Percentiles rank a stretch among this genome's conserved stretches.
phyloP scores from a whole-genome alignment of 2,113 vertebrate species.

The Barbus barbus region DNA sequence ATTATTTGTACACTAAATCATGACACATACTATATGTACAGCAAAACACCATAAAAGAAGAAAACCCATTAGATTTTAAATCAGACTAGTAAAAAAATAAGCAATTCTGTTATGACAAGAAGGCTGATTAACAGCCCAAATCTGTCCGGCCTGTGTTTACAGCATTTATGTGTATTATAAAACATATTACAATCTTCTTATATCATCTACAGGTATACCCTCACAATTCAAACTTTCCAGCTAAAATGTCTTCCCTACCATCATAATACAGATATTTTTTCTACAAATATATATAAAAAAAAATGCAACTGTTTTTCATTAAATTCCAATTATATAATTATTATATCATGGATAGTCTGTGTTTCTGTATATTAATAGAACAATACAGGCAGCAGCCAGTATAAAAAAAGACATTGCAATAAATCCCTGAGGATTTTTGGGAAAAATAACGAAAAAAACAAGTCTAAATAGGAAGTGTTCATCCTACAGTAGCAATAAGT shows the following conservation, averaged over 20 bases:
- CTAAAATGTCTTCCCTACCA: not conserved
- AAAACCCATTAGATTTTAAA: not conserved
- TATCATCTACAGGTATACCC: not conserved
- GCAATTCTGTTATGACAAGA: not conserved
- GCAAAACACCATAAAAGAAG: not conserved
- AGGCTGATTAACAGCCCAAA: not conserved
- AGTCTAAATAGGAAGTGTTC: conserved; percentile 10
- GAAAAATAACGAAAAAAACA: not conserved
- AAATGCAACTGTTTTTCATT: not conserved
- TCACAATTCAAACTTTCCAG: not conserved
- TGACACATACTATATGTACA: not conserved
- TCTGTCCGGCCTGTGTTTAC: not conserved
- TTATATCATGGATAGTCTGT: not conserved
- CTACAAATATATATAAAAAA: not conserved
- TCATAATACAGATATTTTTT: not conserved
- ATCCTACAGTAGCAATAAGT: conserved; percentile 19
- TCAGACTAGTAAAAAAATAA: not conserved
- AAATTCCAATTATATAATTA: conserved; percentile 3
- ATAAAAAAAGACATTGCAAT: conserved; percentile 6
- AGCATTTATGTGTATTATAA: not conserved
- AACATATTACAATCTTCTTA: not conserved
- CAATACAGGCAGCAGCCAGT: not conserved
- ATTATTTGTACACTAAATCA: conserved; percentile 6
- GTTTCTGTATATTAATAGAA: not conserved
- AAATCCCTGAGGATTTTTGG: conserved; percentile 34